Evolutionary conservation across 2,113 vertebrate genomes (phyloP).

Genomic region (Plotosus lineatus): DNA sequence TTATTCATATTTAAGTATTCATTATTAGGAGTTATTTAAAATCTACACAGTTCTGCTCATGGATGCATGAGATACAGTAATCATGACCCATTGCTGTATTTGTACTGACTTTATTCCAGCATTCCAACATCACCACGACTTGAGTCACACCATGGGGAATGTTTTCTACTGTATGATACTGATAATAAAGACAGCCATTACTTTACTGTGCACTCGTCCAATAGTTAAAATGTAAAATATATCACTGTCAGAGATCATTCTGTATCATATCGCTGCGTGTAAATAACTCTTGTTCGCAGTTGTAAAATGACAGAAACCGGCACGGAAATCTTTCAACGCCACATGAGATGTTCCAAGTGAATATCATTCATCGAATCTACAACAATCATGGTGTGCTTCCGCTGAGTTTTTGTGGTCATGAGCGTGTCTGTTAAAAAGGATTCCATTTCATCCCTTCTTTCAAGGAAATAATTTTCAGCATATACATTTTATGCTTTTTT

Average conservation of each 20-base stretch:
- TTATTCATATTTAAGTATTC: neutral
- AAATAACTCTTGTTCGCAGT: neutral
- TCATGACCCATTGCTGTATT: neutral
- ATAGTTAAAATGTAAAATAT: neutral
- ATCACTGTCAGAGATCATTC: neutral
- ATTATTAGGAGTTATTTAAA: neutral
- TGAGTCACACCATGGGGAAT: neutral
- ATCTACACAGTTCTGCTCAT: neutral
- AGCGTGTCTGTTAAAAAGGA: no score
- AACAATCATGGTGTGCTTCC: neutral
- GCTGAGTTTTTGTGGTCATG: no score
- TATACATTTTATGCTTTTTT: no score
- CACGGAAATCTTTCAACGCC: neutral
- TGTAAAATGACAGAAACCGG: neutral
- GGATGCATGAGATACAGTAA: neutral
- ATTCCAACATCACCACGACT: neutral
- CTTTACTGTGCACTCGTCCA: neutral
- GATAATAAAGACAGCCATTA: neutral
- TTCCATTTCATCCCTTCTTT: no score
- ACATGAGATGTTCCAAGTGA: neutral
- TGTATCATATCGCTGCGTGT: neutral
- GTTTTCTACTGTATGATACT: neutral
- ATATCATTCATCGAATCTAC: neutral
- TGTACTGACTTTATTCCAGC: neutral
- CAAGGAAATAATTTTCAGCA: no score